phyloP scores from a whole-genome alignment of 2,888 invertebrate genomes.

The Zygaena filipendulae region DNA sequence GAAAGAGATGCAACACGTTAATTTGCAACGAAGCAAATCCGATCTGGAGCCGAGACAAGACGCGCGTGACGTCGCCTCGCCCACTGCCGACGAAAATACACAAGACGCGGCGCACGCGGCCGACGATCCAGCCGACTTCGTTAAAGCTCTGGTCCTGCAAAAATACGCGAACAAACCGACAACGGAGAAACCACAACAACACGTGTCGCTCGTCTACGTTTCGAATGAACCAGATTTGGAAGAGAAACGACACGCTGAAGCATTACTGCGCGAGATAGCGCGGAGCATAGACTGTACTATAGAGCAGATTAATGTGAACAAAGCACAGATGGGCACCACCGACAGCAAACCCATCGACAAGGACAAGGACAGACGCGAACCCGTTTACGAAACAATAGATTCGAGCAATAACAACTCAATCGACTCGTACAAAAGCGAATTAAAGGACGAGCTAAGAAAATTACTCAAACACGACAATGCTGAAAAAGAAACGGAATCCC shows the following conservation, averaged over 20 bases:
- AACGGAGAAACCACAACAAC: constrained; percentile 38
- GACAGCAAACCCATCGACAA: constrained; percentile 38
- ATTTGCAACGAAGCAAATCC: constrained; percentile 34
- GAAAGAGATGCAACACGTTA: constrained; percentile 28
- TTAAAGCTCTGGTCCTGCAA: constrained; percentile 53
- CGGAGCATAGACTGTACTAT: constrained; percentile 53
- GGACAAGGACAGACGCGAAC: constrained; percentile 30
- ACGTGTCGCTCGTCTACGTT: constrained; percentile 57
- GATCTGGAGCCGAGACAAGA: constrained; percentile 20
- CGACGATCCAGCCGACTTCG: constrained; percentile 45
- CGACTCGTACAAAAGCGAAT: constrained; percentile 31
- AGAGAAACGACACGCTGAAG: constrained; percentile 52
- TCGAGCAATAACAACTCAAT: constrained; percentile 41
- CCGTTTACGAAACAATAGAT: constrained; percentile 37
- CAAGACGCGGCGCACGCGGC: constrained; percentile 24
- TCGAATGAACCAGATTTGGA: constrained; percentile 39
- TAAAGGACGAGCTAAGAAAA: constrained; percentile 6
- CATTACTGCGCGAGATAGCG: constrained; percentile 53
- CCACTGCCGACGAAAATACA: constrained; percentile 47
- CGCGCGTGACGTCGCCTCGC: constrained; percentile 24
- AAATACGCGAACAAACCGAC: constrained; percentile 43
- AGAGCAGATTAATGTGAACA: constrained; percentile 38
- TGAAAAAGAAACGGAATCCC: constrained; percentile 17
- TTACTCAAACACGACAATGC: constrained; percentile 10
- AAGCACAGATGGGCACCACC: constrained; percentile 39